These are phyloP conservation scores for Chromobotia macracanthus DNA, from an alignment of 2,797 vertebrate species.

Conservation along the genomic window DNA sequence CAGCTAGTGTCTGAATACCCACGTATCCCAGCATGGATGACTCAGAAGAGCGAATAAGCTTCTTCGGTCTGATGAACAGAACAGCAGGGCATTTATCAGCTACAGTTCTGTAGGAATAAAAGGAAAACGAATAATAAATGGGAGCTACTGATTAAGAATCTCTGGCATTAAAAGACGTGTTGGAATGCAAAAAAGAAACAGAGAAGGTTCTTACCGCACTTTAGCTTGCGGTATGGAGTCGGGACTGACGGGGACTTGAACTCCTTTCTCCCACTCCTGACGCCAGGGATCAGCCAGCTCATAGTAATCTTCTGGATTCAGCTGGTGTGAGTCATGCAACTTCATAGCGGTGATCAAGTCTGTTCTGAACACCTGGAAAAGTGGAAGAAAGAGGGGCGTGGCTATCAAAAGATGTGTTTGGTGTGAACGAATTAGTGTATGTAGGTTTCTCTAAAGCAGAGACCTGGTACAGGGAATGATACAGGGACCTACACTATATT, in stretches of 20 bases:
- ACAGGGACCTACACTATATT: no score
- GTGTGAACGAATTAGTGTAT: no score
- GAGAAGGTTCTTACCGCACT: constrained; percentile 80
- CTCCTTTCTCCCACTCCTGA: constrained; percentile 98
- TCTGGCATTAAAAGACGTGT: neutral
- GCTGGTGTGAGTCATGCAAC: constrained; percentile 92
- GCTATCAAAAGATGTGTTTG: no score
- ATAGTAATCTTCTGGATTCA: constrained; percentile 93
- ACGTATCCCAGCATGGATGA: constrained; percentile 87
- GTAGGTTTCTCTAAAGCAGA: no score
- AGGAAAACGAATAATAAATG: neutral
- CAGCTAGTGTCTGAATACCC: constrained; percentile 87
- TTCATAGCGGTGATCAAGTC: constrained; percentile 99
- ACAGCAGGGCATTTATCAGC: constrained; percentile 82
- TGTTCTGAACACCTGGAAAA: constrained; percentile 91
- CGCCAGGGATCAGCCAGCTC: constrained; percentile 93
- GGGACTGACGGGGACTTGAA: constrained; percentile 96
- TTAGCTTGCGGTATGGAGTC: constrained; percentile 87
- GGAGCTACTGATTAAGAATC: neutral
- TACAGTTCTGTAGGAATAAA: constrained; percentile 72
- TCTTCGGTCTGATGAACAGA: constrained; percentile 88
- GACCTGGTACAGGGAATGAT: no score
- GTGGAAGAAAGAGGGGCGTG: neutral
- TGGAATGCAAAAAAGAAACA: neutral
- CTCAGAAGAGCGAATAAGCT: constrained; percentile 87